Percentiles rank a stretch among this genome's conserved stretches.
Evolutionary conservation across 2,888 invertebrate genomes (phyloP).

Genomic region (Cepaea hortensis): DNA sequence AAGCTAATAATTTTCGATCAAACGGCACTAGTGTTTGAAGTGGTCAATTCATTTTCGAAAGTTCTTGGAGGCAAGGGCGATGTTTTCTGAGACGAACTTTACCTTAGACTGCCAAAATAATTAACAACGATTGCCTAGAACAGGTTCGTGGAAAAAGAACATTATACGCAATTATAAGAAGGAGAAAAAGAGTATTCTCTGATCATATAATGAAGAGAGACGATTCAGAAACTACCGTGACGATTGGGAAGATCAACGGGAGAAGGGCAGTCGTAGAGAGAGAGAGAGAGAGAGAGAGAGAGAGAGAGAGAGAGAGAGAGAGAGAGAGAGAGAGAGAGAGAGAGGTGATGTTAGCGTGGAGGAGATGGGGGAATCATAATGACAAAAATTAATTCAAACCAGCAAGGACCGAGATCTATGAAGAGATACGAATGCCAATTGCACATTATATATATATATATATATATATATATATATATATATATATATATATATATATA

Average conservation of each 20-base stretch:
- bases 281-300: neutral
- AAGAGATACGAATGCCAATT: neutral
- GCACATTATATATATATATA: neutral
- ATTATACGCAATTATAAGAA: no score
- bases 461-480: neutral
- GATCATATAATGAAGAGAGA: no score
- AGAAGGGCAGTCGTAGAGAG: neutral
- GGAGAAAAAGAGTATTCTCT: no score
- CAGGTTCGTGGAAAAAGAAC: no score
- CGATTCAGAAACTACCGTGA: neutral
- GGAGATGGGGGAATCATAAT: neutral
- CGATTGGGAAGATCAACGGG: neutral
- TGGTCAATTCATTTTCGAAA: no score
- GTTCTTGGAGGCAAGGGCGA: no score
- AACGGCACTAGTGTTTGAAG: no score
- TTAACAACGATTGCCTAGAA: no score
- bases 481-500: neutral
- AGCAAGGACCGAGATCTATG: no score
- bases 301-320: neutral
- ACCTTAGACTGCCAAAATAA: no score
- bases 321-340: neutral
- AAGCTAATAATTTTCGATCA: no score
- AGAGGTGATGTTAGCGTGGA: neutral
- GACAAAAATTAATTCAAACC: neutral
- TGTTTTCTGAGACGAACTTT: no score